A percentile compares a stretch with the other conserved stretches of the same genome.
These are phyloP conservation scores for Limosa lapponica DNA, from an alignment of 2,797 vertebrate genomes.

Conservation along the genomic window DNA sequence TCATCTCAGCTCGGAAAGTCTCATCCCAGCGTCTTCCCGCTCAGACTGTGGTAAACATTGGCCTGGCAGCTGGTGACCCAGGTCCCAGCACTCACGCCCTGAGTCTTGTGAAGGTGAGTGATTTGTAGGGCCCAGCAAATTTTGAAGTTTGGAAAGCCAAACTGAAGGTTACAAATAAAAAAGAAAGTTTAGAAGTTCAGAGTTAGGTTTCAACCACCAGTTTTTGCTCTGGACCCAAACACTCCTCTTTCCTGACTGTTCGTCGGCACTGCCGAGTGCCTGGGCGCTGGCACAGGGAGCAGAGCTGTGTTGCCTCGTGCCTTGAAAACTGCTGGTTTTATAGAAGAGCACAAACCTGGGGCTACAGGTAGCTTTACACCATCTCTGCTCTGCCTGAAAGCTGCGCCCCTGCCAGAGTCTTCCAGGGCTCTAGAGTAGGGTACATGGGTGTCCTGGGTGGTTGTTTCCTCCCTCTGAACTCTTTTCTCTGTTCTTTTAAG, in stretches of 20 bases:
- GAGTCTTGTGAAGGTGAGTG: constrained; percentile 63
- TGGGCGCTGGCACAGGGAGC: neutral
- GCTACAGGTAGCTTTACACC: neutral
- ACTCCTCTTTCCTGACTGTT: neutral
- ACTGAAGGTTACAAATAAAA: neutral
- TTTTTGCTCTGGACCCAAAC: neutral
- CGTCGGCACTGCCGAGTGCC: accelerated
- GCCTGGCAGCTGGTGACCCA: neutral
- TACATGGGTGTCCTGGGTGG: neutral
- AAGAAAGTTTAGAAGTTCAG: neutral
- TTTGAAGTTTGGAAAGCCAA: neutral
- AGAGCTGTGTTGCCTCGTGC: neutral
- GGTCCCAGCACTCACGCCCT: constrained; percentile 35
- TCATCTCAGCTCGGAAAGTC: constrained; percentile 33
- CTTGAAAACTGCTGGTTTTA: neutral
- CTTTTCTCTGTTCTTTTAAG: constrained; percentile 58
- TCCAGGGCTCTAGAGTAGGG: neutral
- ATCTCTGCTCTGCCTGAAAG: neutral
- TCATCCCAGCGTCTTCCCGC: neutral
- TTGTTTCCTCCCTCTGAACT: neutral
- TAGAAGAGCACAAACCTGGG: neutral
- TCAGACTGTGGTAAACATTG: constrained; percentile 25
- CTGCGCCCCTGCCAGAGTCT: neutral
- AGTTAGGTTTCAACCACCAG: neutral
- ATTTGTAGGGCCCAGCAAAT: neutral